Conservation (phyloP, 2,888 invertebrate genomes). For the Polylopha cassiicola region DNA sequence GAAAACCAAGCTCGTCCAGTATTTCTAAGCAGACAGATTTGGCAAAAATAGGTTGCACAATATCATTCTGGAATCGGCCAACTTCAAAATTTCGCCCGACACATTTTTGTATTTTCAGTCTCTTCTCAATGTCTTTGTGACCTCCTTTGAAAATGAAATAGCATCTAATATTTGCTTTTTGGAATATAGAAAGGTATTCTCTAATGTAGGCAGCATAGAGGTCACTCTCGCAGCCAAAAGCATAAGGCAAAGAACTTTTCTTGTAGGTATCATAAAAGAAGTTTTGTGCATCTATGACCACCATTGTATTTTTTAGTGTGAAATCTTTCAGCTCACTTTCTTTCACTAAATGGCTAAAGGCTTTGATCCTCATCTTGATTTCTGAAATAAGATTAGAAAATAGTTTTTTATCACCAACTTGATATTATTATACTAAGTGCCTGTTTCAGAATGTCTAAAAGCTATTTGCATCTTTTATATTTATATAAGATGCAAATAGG, state of each 20-base stretch:
- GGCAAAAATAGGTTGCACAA: slow-evolving; percentile 29
- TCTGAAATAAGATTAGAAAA: slow-evolving; percentile 4
- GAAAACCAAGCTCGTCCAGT: slow-evolving; percentile 36
- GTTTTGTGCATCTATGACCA: slow-evolving; percentile 44
- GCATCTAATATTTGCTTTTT: slow-evolving; percentile 37
- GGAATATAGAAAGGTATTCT: slow-evolving; percentile 31
- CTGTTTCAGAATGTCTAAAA: too few relatives aligned
- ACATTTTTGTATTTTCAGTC: slow-evolving; percentile 17
- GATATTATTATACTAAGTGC: too few relatives aligned
- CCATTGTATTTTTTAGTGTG: slow-evolving; percentile 29
- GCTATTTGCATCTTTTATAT: too few relatives aligned
- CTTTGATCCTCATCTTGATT: slow-evolving; percentile 10
- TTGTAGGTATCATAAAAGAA: slow-evolving; percentile 33
- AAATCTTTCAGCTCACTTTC: slow-evolving; percentile 2
- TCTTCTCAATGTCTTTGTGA: slow-evolving; percentile 25
- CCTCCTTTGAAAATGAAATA: slow-evolving; percentile 44
- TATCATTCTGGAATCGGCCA: too few relatives aligned
- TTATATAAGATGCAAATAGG: too few relatives aligned
- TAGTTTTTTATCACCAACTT: slow-evolving; percentile 18
- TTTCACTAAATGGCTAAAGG: slow-evolving; percentile 9
- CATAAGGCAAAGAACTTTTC: slow-evolving; percentile 23
- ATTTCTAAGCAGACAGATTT: slow-evolving; percentile 34
- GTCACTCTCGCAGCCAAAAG: slow-evolving; percentile 39
- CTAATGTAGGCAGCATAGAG: slow-evolving; percentile 33
- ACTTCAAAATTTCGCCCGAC: too few relatives aligned